Base-by-base conservation (phyloP, 2,113 vertebrate genomes). In the Carettochelys insculpta region DNA sequence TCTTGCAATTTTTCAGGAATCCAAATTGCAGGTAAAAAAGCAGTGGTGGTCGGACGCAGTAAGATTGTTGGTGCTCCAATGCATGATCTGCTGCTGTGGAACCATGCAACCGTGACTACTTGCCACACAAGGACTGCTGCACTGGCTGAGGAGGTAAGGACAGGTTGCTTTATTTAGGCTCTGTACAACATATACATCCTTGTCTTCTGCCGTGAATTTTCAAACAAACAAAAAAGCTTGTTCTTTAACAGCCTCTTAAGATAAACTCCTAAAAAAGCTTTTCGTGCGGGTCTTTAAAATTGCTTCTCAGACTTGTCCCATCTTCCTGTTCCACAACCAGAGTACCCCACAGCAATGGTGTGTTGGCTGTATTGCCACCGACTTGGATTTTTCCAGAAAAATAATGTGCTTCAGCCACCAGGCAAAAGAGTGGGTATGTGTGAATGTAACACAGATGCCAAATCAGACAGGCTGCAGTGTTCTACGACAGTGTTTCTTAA, bases 11-110 rank as follows among this genome's bases (percentile, higher is more conserved):
- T 79, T 93, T 54, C 93, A 99, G 99, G 99, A 61, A 56, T 99
- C 34, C 98, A 98, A 61, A 97, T 99, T 91, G 98, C 98, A 0
- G 99, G 99, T 73, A 99, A 99, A 82, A 98, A 96, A 5, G 99
- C 99, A 0, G 99, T 99, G 2, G 99, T 99, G 90, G 95, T 99
- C 4, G 99, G 99, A 17, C 99, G 99, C 80, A 99, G 99, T 95
- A 99, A 99, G 97, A 99, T 99, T 1, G 99, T 99, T 2, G 99
- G 99, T 1, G 98, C 99, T 38, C 99, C 99, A 3, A 99, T 99
- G 99, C 98, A 99, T 2, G 99, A 99, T 96, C 97, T 99, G 82
- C 98, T 99, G 89, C 98, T 99, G 71, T 99, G 99, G 98, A 99
- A 97, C 95, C 98, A 99, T 0, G 99, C 99, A 20, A 99, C 99